Base-by-base conservation (phyloP, 1,140 invertebrate genomes). In the Ceratitis capitata region DNA sequence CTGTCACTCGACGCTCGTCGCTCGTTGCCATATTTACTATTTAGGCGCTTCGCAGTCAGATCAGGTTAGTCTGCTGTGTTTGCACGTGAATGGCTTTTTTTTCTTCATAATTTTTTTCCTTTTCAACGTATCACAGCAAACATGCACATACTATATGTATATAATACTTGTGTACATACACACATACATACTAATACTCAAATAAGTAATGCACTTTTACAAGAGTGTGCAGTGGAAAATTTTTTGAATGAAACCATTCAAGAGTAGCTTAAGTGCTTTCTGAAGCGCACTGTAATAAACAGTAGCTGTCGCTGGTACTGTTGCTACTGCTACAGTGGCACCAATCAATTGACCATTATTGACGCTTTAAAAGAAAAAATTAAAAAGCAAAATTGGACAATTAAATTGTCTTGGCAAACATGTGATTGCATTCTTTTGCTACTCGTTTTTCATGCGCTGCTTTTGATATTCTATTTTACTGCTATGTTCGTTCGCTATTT, bases 211-310 rank as follows among this genome's bases (percentile, higher is more conserved):
- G 26, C 47, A 82, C 78, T 16, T 42, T 49, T 83, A 51, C 42
- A 35, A 47, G 29, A 26, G 32, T 58, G 35, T 83, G 45, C 47
- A 83, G 32, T 83, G 82, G 82, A 83, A 83, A 83, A 83, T 83
- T 83, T 83, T 83, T 83, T 58, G 53, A 83, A 51, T 83, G 82
- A 83, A 83, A 82, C 16, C 35, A 83, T 5, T 23, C 16, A 53
- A 19, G 14, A 35, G 32, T 45, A 35, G 64, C 64, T 39, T 3
- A 45, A 45, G 3, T 69, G 61, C 0, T 16, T n/a, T 9, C 14
- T 19, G 51, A 56, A 56, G 51, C 51, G 51, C 29, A 29, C 7
- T 7, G 10, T 1, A 32, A 61, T 12, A 32, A 14, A 61, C 26
- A 61, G 23, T 61, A 29, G 64, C 64, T 5, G 12, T 5, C 29